Base-by-base conservation (phyloP, 2,113 vertebrate species). In the Opisthocomus hoazin region DNA sequence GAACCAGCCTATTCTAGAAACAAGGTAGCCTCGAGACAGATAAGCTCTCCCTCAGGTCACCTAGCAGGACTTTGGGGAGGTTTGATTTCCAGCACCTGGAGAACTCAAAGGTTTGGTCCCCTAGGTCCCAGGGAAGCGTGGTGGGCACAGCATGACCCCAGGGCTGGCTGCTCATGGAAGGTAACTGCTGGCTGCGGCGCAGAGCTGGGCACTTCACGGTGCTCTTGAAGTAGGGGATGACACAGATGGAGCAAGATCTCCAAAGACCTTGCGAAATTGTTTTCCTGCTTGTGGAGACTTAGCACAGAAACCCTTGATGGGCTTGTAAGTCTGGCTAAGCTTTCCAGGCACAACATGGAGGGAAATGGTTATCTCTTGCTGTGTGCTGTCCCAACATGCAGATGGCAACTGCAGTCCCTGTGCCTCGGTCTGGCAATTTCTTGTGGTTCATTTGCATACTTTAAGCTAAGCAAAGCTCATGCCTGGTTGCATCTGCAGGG, bases 391-490 rank as follows among this genome's bases (percentile, higher is more conserved):
- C 8, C 54, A 18, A 4, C 10, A 4, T 0, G 11, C 43, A 32
- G 39, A 1, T 1, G 12, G 20, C 21, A 11, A 8, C 60, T 5
- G 37, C 2, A 2, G 10, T 27, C n/a, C 74, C 54, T 4, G 30
- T 20, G 32, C 27, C 69, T 88, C 1, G 0, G 1, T 5, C 3
- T 3, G 51, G 56, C 10, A 1, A 20, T 11, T 51, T 4, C 8
- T 32, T 9, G 45, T 20, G 18, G 32, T 56, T 53, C 11, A 5
- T 46, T n/a, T 54, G 30, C 71, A 4, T 0, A 0, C 56, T 43
- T 29, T 18, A 20, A 65, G 57, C 57, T 24, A 6, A 61, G 74
- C 69, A 43, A 24, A 54, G 17, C 46, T 11, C 0, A 4, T 0
- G 15, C 2, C 75, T 46, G 50, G 64, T 48, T 46, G 3, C 15